Evolutionary conservation across 2,113 vertebrate species (phyloP), one percentile per base, ranked within the genome.

Genomic region (Sitta europaea): DNA sequence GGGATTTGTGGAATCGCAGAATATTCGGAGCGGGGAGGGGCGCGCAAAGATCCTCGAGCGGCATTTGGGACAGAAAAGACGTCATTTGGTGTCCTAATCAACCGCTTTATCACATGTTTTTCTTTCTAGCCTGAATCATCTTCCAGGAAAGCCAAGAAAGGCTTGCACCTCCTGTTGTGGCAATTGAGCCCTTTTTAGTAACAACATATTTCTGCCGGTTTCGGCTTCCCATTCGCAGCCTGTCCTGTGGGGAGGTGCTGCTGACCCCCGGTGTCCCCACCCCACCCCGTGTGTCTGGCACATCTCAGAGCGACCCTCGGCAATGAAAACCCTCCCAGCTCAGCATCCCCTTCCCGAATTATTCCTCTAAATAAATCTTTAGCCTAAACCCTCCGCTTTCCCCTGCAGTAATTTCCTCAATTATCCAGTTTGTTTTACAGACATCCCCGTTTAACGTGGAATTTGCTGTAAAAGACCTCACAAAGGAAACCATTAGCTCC

Each of bases 401-500:
- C 75, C 77, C 59, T n/a, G 53, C 65, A 14, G 63, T 38, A 38
- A 92, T 96, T 92, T 78, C 86, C 88, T 84, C 78, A 86, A 21
- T 94, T 74, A 86, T 15, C 74, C 77, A 68, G 53, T 78, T 96
- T 81, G 82, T 85, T 92, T 78, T 76, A 82, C 90, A 81, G 93
- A 95, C 82, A 58, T 66, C 83, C 45, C 83, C 11, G 35, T 35
- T 61, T 66, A 45, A 94, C 1, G 20, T 71, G 92, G 86, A 67
- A 91, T 94, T 95, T 31, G 68, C 86, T 24, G 22, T 51, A 40
- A 28, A 78, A 82, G 75, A 92, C 88, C 73, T 72, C 80, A 51
- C 82, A 74, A 82, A 95, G 83, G 50, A 95, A 88, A 82, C 62
- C 45, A 62, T 87, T 58, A 35, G 68, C 50, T 89, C 58, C 35